Evolutionary conservation across 2,113 vertebrate genomes (phyloP).

Genomic region (Elaphurus davidianus): DNA sequence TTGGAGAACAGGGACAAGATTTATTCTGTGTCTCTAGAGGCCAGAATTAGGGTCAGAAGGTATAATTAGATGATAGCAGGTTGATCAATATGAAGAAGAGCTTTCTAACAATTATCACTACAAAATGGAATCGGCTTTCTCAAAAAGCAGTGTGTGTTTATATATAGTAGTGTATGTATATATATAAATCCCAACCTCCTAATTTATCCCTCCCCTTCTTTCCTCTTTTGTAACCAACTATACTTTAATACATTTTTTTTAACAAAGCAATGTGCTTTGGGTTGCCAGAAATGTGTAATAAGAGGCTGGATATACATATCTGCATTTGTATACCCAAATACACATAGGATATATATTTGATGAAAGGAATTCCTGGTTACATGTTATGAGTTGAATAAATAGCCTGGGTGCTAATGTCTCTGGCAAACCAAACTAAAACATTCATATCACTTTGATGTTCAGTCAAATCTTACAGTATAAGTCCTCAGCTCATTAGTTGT

Average conservation of each 20-base stretch:
- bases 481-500: not conserved
- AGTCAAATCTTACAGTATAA: not conserved
- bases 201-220: not conserved
- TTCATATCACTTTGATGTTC: not conserved
- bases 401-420: not conserved
- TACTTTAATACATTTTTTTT: not conserved
- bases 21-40: not conserved
- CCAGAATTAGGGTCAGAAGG: not conserved
- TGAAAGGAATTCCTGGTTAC: not conserved
- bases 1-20: not conserved
- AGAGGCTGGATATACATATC: not conserved
- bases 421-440: slow-evolving; percentile 20
- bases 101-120: not conserved
- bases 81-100: not conserved
- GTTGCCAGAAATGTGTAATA: not conserved
- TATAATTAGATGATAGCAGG: not conserved
- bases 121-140: not conserved
- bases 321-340: not conserved
- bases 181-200: not conserved
- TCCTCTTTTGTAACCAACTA: not conserved
- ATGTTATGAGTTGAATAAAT: not conserved
- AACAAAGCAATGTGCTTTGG: not conserved
- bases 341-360: not conserved
- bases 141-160: not conserved
- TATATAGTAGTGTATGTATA: not conserved